Percentiles rank a stretch among this genome's conserved stretches.
phyloP scores from a whole-genome alignment of 2,888 invertebrate species.

The Spisula solida region DNA sequence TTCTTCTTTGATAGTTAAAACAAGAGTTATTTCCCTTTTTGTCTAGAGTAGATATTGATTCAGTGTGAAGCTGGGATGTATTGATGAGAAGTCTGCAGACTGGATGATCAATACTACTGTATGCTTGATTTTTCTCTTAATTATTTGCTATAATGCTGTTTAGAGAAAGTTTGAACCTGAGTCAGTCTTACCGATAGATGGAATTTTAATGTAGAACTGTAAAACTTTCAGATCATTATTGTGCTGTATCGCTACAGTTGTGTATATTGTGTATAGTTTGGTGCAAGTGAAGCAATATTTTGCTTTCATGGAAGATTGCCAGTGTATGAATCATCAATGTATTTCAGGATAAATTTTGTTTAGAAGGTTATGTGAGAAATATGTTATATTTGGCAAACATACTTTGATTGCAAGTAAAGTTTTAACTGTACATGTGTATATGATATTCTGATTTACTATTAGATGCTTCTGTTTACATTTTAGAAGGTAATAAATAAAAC shows the following conservation, averaged over 20 bases:
- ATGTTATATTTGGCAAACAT: background rate
- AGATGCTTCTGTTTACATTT: background rate
- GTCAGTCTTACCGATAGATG: slow-evolving; percentile 13
- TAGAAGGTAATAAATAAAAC: slow-evolving; percentile 18
- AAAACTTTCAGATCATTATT: background rate
- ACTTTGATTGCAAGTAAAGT: background rate
- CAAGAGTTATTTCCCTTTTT: slow-evolving; percentile 8
- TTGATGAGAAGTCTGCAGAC: slow-evolving; percentile 22
- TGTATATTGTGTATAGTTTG: background rate
- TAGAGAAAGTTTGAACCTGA: background rate
- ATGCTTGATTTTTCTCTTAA: slow-evolving; percentile 5
- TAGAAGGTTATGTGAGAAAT: slow-evolving; percentile 9
- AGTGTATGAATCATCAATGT: slow-evolving; percentile 26
- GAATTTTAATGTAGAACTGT: slow-evolving; percentile 3
- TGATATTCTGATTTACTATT: slow-evolving; percentile 12
- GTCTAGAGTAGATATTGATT: slow-evolving; percentile 27
- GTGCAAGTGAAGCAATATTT: slow-evolving; percentile 15
- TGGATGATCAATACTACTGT: slow-evolving; percentile 26
- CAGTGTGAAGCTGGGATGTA: background rate
- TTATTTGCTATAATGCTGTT: background rate
- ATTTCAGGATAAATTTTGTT: slow-evolving; percentile 30
- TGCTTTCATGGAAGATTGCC: slow-evolving; percentile 25
- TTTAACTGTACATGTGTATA: slow-evolving; percentile 5
- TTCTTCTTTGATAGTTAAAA: background rate
- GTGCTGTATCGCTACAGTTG: background rate